Evolutionary conservation across 2,888 invertebrate species (phyloP).

Genomic region (Idaea dimidiata): DNA sequence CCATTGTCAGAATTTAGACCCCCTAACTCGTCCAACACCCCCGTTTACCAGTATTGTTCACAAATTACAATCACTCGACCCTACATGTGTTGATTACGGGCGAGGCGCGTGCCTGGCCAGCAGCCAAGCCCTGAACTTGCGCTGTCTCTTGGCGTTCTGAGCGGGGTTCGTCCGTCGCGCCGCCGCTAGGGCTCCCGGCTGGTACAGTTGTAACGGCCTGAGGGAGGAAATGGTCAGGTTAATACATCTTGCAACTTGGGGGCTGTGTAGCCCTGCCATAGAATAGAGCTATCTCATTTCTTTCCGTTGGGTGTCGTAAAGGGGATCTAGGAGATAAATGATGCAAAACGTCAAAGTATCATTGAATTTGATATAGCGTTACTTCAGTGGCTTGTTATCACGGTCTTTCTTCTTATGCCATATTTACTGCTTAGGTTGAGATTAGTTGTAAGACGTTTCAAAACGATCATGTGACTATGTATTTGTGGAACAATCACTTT

Average conservation of each 20-base stretch:
- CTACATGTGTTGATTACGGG: constrained; percentile 11
- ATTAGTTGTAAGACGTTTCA: too few species aligned
- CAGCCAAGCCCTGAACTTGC: constrained; percentile 54
- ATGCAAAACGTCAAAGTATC: too few species aligned
- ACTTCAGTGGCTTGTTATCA: too few species aligned
- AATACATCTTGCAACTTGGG: neutral
- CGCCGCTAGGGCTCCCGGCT: constrained; percentile 52
- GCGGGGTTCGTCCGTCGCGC: constrained; percentile 53
- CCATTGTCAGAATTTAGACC: too few species aligned
- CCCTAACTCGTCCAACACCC: neutral
- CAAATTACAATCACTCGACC: constrained; percentile 4
- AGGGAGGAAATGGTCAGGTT: constrained; percentile 37
- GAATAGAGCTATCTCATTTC: too few species aligned
- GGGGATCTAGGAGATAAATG: neutral
- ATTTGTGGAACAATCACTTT: too few species aligned
- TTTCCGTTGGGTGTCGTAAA: too few species aligned
- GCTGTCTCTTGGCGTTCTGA: constrained; percentile 44
- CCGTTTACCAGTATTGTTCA: constrained; percentile 1
- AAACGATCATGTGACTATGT: too few species aligned
- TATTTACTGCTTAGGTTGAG: too few species aligned
- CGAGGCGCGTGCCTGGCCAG: constrained; percentile 12
- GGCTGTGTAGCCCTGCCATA: neutral
- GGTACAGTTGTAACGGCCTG: constrained; percentile 61
- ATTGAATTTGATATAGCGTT: too few species aligned
- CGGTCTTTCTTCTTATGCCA: too few species aligned